phyloP scores from a whole-genome alignment of 2,113 vertebrate genomes.

The Odontophorus gujanensis region DNA sequence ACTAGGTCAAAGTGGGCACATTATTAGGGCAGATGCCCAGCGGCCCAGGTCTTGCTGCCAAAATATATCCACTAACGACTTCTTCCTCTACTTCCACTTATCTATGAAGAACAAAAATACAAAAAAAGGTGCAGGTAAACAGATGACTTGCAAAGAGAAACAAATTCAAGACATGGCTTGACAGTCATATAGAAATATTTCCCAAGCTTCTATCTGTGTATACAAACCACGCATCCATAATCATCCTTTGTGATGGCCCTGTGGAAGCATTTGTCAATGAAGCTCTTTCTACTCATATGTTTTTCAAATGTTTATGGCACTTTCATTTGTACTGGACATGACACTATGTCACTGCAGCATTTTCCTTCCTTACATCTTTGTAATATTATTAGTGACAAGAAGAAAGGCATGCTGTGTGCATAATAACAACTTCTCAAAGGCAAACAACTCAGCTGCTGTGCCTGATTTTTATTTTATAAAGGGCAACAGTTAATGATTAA shows the following conservation, averaged over 20 bases:
- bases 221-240: accelerated
- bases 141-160: background rate
- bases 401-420: background rate
- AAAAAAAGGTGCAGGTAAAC: background rate
- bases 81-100: background rate
- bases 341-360: background rate
- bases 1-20: background rate
- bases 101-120: background rate
- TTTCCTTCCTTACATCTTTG: background rate
- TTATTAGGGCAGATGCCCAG: background rate
- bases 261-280: background rate
- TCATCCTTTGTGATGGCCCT: background rate
- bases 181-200: background rate
- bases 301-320: background rate
- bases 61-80: background rate
- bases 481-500: conserved; percentile 9
- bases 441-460: conserved; percentile 3
- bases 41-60: background rate
- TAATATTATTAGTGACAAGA: background rate
- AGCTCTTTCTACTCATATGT: background rate
- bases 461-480: conserved; percentile 32
- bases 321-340: background rate
- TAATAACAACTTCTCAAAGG: conserved; percentile 26
- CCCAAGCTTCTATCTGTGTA: accelerated
- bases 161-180: background rate